Evolutionary conservation across 2,888 invertebrate genomes (phyloP), one percentile per base, ranked within the genome.

Genomic region (Lutraria lutraria): DNA sequence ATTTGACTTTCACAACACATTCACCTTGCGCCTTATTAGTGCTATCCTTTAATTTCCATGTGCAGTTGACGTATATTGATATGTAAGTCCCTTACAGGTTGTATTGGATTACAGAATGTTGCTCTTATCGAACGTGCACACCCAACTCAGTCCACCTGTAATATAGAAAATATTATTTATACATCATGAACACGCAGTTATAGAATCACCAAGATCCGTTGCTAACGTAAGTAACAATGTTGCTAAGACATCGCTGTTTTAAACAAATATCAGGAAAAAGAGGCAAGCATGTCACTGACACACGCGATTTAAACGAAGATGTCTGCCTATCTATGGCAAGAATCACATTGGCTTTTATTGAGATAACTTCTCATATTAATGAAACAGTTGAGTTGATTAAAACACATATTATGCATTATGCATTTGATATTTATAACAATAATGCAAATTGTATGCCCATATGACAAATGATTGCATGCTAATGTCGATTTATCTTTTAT

Each of bases 141-240:
- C 56, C 56, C 56, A 13, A 25, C 25, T 31, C 34, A 76, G 16
- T 72, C 34, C 16, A 76, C 76, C 76, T 76, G 76, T 76, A 76
- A 68, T 25, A 68, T 8, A 68, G 63, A 68, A 68, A 6, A 68
- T 3, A 68, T 12, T 25, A 25, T 12, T 0, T 12, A 68, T 68
- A 60, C 60, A 25, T 1, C n/a, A 25, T 68, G 6, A 12, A 68
- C 25, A 68, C 31, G 31, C 29, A 34, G 31, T 10, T 31, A n/a
- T n/a, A 19, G 76, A 76, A 34, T 19, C 34, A 31, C 16, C 15
- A 25, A 1, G 76, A 31, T 16, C 2, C 76, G 76, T 76, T 76
- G 34, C 76, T 76, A 76, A 34, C 34, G 76, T 76, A 16, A 76
- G 19, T 76, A 31, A 76, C 76, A 76, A 34, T 76, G 34, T 76